Evolutionary conservation across 2,113 vertebrate genomes (phyloP).

Genomic region (Leuciscus idus): DNA sequence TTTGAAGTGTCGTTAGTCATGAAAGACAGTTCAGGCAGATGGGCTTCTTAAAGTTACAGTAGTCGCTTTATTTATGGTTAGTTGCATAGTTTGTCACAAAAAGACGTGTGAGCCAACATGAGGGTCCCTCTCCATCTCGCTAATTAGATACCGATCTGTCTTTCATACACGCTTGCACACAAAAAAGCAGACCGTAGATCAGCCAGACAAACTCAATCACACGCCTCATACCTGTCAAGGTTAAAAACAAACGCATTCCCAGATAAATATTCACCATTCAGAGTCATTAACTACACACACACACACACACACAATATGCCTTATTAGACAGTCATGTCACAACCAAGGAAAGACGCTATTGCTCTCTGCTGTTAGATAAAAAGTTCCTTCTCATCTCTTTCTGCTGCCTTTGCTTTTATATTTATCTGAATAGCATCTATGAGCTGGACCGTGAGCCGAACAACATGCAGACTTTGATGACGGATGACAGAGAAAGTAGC

Average conservation of each 20-base stretch:
- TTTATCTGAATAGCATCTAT: constrained; percentile 1
- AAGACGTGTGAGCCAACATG: not conserved
- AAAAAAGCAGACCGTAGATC: not conserved
- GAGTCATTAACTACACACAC: constrained; percentile 17
- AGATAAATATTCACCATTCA: not conserved
- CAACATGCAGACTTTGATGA: constrained; percentile 38
- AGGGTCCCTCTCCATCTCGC: not conserved
- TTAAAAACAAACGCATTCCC: not conserved
- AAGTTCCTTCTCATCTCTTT: not conserved
- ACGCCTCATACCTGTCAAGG: constrained; percentile 12
- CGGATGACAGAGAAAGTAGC: constrained; percentile 47
- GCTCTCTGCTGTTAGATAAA: not conserved
- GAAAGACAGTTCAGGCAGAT: constrained; percentile 34
- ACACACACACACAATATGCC: not conserved
- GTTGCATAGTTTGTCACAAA: not conserved
- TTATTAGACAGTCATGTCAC: constrained; percentile 27
- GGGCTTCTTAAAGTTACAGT: constrained; percentile 27
- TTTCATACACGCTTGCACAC: not conserved
- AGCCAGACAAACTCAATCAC: not conserved
- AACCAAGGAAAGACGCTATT: not conserved
- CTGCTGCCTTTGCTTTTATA: constrained; percentile 18
- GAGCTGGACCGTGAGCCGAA: constrained; percentile 29
- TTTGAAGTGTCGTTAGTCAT: constrained; percentile 40
- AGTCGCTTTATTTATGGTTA: not conserved
- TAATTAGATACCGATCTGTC: constrained; percentile 7